Evolutionary conservation across 2,888 invertebrate species (phyloP), one percentile per base, ranked within the genome.

Genomic region (Hirtodrosophila alboralis): DNA sequence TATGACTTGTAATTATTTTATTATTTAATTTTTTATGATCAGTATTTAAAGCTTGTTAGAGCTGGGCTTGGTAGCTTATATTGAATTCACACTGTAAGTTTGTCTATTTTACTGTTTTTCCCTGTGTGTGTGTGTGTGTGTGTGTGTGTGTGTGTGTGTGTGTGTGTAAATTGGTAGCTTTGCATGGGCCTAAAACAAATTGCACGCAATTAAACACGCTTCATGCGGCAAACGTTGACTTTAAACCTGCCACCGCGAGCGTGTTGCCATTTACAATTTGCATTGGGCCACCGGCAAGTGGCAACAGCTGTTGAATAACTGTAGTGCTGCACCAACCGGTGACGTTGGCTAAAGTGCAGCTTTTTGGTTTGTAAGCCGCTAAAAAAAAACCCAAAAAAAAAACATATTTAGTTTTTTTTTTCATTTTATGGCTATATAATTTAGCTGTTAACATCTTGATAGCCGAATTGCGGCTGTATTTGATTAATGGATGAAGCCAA

Each of bases 151-250:
- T 28, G 40, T 41, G 6, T 52, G 21, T 57, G 43, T 56, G 18
- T 33, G 37, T 48, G 38, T 48, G 30, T 40, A 37, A 41, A 43
- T 65, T 65, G 75, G 81, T 78, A 78, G 77, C 75, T 78, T 51
- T 68, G 64, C 44, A 66, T 51, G 69, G 69, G 65, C 70, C 66
- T 65, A 73, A 72, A 84, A 80, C 77, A 79, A 79, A 84, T 76
- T 84, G 84, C 71, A 76, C 62, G 77, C 84, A 79, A 79, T 79
- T 79, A 84, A 79, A 84, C 84, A 79, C 78, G 78, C 78, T 79
- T 57, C 71, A 70, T 43, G 59, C 71, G 61, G 23, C 23, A 4
- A 18, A 18, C 18, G 18, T 23, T 6, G 23, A 8, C 23, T 18
- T 5, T 18, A 5, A 18, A 23, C 6, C 23, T 6, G 60, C 59